Evolutionary conservation across 2,797 vertebrate genomes (phyloP).

Genomic region (Helostoma temminkii): DNA sequence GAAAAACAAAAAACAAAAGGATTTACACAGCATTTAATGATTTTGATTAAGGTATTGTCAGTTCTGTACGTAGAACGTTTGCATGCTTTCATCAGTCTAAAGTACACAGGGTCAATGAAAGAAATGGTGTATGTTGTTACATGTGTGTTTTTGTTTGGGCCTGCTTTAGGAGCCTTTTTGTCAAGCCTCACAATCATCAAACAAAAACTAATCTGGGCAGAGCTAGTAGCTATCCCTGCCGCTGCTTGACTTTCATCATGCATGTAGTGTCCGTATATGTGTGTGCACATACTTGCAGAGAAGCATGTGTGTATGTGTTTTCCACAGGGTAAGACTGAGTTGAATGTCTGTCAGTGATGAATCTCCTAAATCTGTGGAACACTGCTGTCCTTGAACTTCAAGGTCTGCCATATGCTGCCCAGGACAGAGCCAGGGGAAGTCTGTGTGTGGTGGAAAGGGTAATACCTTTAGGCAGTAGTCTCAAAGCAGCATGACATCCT

Average conservation of each 20-base stretch:
- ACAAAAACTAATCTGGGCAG: conserved; percentile 37
- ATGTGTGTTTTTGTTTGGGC: conserved; percentile 32
- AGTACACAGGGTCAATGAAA: conserved; percentile 45
- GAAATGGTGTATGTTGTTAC: conserved; percentile 28
- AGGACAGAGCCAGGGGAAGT: conserved; percentile 69
- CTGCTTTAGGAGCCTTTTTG: conserved; percentile 17
- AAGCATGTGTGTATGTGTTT: conserved; percentile 22
- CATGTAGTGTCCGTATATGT: conserved; percentile 20
- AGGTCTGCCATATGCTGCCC: conserved; percentile 78
- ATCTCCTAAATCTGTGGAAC: conserved; percentile 79
- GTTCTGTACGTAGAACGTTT: neutral
- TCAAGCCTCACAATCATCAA: conserved; percentile 36
- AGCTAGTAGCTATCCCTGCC: conserved; percentile 36
- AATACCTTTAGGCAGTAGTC: conserved; percentile 42
- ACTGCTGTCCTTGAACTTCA: conserved; percentile 83
- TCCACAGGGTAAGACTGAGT: conserved; percentile 61
- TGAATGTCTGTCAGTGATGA: conserved; percentile 81
- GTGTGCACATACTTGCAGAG: neutral
- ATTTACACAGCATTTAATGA: conserved; percentile 33
- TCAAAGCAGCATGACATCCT: conserved; percentile 40
- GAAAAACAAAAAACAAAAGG: conserved; percentile 29
- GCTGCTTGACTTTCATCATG: conserved; percentile 28
- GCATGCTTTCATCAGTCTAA: conserved; percentile 12
- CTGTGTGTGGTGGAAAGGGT: conserved; percentile 22
- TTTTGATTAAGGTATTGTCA: neutral